phyloP scores from a whole-genome alignment of 2,113 vertebrate species.

The Mesoclemmys tuberculata region DNA sequence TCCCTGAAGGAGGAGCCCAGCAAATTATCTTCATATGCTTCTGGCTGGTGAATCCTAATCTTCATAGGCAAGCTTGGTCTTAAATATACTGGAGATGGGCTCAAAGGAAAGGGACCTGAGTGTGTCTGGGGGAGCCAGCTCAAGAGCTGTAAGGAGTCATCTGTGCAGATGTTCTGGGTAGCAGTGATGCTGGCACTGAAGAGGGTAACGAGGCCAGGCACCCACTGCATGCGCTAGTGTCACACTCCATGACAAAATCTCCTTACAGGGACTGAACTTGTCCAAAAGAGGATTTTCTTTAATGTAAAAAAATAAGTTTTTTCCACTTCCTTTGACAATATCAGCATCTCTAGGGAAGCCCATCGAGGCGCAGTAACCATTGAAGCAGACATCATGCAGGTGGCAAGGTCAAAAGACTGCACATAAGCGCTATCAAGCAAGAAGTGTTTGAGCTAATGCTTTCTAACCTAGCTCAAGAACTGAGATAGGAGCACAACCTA shows the following conservation, averaged over 20 bases:
- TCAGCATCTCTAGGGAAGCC: not conserved
- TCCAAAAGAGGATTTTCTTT: not conserved
- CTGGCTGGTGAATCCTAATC: not conserved
- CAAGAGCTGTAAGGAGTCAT: not conserved
- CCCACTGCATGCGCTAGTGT: no score
- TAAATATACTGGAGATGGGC: accelerated
- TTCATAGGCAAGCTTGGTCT: not conserved
- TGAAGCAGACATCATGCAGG: not conserved
- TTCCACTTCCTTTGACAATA: conserved; percentile 9
- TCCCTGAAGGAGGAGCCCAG: not conserved
- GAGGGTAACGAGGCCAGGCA: not conserved
- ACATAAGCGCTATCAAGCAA: not conserved
- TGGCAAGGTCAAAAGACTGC: not conserved
- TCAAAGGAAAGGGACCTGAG: not conserved
- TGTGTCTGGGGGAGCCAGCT: accelerated
- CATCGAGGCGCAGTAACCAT: not conserved
- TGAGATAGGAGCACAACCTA: not conserved
- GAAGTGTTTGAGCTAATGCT: not conserved
- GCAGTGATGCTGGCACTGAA: not conserved
- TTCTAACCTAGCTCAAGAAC: not conserved
- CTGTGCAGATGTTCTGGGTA: not conserved
- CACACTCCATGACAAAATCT: not conserved
- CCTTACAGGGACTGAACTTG: not conserved
- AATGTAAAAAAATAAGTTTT: not conserved
- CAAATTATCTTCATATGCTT: accelerated